Evolutionary conservation across 2,888 invertebrate genomes (phyloP).

Genomic region (Electrophaes corylata): DNA sequence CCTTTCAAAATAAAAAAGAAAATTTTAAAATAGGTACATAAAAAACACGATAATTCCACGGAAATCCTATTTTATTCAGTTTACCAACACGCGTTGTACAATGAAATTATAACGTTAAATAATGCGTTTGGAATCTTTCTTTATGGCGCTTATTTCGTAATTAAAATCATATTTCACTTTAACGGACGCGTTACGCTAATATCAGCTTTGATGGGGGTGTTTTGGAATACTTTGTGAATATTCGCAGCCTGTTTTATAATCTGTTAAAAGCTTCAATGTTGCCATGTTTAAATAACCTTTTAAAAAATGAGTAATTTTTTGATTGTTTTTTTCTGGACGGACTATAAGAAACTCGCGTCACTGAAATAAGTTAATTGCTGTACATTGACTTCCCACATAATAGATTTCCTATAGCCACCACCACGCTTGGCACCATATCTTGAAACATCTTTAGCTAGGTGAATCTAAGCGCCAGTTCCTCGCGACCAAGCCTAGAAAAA

Average conservation of each 20-base stretch:
- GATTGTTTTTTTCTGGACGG: not conserved
- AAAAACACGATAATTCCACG: too few relatives aligned
- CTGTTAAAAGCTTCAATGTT: not conserved
- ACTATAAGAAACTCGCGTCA: too few relatives aligned
- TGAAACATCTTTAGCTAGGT: too few relatives aligned
- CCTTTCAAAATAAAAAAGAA: not conserved
- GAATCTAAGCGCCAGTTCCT: too few relatives aligned
- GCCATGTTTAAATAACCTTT: not conserved
- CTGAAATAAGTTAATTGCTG: too few relatives aligned
- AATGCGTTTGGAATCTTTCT: constrained; percentile 2
- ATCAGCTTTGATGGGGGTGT: constrained; percentile 2
- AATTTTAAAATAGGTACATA: not conserved
- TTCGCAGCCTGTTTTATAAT: not conserved
- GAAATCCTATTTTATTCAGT: too few relatives aligned
- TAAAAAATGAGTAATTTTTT: not conserved
- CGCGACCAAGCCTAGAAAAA: too few relatives aligned
- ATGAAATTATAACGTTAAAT: not conserved
- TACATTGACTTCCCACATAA: too few relatives aligned
- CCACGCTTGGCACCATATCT: too few relatives aligned
- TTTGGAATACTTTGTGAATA: not conserved
- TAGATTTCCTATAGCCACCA: too few relatives aligned
- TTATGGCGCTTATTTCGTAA: constrained; percentile 14
- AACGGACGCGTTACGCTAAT: not conserved
- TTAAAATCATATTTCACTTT: constrained; percentile 17
- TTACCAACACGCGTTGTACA: not conserved